Percentiles rank a stretch among this genome's conserved stretches.
Conservation (phyloP, 2,797 vertebrate genomes). For the Phataginus tetradactyla region DNA sequence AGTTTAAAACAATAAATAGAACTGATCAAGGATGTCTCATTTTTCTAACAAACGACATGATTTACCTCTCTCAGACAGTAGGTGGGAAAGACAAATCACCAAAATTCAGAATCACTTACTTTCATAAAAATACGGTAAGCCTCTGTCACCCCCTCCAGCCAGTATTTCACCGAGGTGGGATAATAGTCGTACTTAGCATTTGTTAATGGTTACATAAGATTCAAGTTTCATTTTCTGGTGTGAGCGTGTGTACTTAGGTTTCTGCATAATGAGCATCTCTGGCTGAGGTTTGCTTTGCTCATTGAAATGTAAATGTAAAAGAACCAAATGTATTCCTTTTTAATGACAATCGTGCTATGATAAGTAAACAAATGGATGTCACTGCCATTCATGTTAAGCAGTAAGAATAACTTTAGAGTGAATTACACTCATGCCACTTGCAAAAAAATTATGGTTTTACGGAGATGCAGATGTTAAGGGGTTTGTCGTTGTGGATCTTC, state of each 20-base stretch:
- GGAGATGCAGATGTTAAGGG: conserved; percentile 16
- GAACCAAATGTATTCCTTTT: conserved; percentile 22
- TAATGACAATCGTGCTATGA: conserved; percentile 2
- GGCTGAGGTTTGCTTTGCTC: conserved; percentile 49
- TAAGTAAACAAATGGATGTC: conserved; percentile 30
- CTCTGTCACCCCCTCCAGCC: not conserved
- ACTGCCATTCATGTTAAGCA: conserved; percentile 31
- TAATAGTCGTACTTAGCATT: not conserved
- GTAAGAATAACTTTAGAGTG: conserved; percentile 13
- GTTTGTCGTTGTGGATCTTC: not conserved
- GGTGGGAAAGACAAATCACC: not conserved
- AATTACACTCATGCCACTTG: not conserved
- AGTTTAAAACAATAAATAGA: conserved; percentile 1
- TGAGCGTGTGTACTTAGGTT: not conserved
- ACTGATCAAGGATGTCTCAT: not conserved
- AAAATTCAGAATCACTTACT: not conserved
- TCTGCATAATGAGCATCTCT: conserved; percentile 11
- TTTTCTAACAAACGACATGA: not conserved
- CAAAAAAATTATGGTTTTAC: conserved; percentile 45
- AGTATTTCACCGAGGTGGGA: not conserved
- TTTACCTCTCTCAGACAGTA: not conserved
- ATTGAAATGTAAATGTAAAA: conserved; percentile 35
- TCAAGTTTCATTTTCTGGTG: not conserved
- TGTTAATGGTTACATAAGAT: not conserved
- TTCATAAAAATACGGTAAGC: not conserved